These are phyloP conservation scores for Acanthosepion lycidas DNA, from an alignment of 2,888 invertebrate genomes.

Conservation along the genomic window DNA sequence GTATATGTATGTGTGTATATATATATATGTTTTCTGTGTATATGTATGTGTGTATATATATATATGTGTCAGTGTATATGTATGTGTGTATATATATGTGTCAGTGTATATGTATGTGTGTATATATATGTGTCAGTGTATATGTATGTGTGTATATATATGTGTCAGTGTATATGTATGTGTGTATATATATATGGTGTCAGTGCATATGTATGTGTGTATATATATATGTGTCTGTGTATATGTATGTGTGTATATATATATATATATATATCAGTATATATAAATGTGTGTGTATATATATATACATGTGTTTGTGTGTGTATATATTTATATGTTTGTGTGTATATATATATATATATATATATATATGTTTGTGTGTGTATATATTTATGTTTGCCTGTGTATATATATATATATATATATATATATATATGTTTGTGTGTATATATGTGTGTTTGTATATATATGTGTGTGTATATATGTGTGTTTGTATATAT, in stretches of 20 bases:
- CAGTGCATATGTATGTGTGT: background rate
- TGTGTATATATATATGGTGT: background rate
- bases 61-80: background rate
- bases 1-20: background rate
- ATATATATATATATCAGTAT: no score
- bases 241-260: no score
- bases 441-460: no score
- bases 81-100: background rate
- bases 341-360: no score
- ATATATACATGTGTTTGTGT: background rate
- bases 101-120: background rate
- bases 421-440: no score
- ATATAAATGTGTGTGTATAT: no score
- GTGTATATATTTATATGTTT: no score
- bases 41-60: background rate
- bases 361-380: no score
- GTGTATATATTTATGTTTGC: no score
- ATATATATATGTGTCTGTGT: background rate
- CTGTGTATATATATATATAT: no score
- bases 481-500: background rate
- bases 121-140: no score
- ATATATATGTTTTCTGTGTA: background rate
- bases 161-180: background rate
- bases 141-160: no score
- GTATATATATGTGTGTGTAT: background rate